Evolutionary conservation across 2,888 invertebrate genomes (phyloP).

Genomic region (Serripes groenlandicus): DNA sequence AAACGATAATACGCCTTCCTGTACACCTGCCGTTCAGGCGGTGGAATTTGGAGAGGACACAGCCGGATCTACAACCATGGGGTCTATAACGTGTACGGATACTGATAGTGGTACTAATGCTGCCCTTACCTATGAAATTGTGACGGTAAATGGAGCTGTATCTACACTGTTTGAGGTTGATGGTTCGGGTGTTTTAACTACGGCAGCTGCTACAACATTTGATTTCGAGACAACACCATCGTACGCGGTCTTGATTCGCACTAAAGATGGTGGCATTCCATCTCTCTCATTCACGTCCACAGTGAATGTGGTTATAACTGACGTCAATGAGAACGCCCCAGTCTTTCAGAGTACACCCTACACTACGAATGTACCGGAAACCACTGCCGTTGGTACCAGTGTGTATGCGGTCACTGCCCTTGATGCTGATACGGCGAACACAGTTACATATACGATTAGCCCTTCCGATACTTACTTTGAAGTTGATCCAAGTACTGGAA

Average conservation of each 20-base stretch:
- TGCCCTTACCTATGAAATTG: slow-evolving; percentile 35
- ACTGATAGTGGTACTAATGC: slow-evolving; percentile 67
- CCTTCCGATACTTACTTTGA: slow-evolving; percentile 73
- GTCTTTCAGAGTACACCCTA: slow-evolving; percentile 65
- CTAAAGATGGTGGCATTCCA: slow-evolving; percentile 68
- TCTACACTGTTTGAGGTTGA: slow-evolving; percentile 65
- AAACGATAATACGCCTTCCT: slow-evolving; percentile 88
- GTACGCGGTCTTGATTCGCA: slow-evolving; percentile 68
- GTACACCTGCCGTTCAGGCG: slow-evolving; percentile 66
- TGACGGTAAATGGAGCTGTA: slow-evolving; percentile 66
- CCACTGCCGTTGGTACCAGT: slow-evolving; percentile 54
- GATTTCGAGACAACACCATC: slow-evolving; percentile 73
- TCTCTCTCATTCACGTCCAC: slow-evolving; percentile 54
- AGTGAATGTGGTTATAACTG: slow-evolving; percentile 47
- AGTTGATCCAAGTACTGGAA: slow-evolving; percentile 73
- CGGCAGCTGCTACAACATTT: slow-evolving; percentile 56
- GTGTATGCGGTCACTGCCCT: slow-evolving; percentile 59
- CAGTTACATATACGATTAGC: slow-evolving; percentile 69
- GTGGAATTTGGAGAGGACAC: slow-evolving; percentile 65
- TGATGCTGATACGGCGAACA: slow-evolving; percentile 69
- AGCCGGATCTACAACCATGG: slow-evolving; percentile 55
- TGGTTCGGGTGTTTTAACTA: slow-evolving; percentile 65
- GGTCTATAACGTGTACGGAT: slow-evolving; percentile 71
- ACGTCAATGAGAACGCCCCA: slow-evolving; percentile 73
- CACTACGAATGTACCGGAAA: slow-evolving; percentile 67